Conservation (phyloP, 2,797 vertebrate genomes). For the Lacerta agilis region DNA sequence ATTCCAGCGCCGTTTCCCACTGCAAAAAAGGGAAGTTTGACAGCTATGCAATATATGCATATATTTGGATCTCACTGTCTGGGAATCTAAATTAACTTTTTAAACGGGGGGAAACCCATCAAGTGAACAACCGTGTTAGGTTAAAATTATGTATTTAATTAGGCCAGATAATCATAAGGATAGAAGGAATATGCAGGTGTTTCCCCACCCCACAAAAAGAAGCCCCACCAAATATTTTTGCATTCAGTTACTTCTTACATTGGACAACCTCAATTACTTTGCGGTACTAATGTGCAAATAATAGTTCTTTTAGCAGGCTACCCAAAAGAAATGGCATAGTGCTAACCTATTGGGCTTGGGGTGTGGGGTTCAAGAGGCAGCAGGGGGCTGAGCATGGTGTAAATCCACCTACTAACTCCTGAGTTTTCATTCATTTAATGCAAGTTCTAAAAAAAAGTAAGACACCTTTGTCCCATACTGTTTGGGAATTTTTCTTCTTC, state of each 20-base stretch:
- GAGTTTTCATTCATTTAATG: neutral
- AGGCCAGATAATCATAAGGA: neutral
- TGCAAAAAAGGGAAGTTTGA: too few relatives aligned
- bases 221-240: too few relatives aligned
- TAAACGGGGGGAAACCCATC: neutral
- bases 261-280: neutral
- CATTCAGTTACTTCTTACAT: neutral
- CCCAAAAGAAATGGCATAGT: neutral
- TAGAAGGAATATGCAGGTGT: neutral
- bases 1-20: too few relatives aligned
- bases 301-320: neutral
- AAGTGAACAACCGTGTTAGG: too few relatives aligned
- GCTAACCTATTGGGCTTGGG: neutral
- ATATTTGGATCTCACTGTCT: neutral
- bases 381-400: too few relatives aligned
- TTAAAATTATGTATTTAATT: neutral
- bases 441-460: neutral
- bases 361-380: too few relatives aligned
- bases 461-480: neutral
- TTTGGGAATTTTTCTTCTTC: neutral
- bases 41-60: too few relatives aligned
- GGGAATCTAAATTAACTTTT: neutral
- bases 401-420: neutral
- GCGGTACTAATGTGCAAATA: neutral
- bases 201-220: neutral